Evolutionary conservation across 2,888 invertebrate species (phyloP).

Genomic region (Spialia ferax): DNA sequence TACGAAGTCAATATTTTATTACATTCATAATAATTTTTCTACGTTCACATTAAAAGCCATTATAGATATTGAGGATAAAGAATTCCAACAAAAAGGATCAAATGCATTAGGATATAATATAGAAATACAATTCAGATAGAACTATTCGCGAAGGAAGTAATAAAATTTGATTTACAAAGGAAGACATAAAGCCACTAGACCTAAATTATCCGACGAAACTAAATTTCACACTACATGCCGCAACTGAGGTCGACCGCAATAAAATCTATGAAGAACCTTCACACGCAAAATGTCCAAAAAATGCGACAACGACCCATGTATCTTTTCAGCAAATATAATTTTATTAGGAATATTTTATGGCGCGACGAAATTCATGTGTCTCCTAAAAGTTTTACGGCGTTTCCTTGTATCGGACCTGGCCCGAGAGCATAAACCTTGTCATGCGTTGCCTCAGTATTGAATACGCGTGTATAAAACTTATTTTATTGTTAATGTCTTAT

Average conservation of each 20-base stretch:
- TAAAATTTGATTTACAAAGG: conserved; percentile 25
- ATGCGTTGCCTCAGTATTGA: conserved; percentile 39
- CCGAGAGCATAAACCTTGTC: conserved; percentile 35
- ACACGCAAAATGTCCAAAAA: conserved; percentile 41
- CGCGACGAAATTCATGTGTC: conserved; percentile 57
- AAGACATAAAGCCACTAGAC: conserved; percentile 16
- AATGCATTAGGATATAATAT: neutral
- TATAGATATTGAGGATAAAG: conserved; percentile 16
- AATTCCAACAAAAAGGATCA: conserved; percentile 12
- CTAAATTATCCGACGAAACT: conserved; percentile 27
- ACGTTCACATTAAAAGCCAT: neutral
- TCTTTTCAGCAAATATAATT: conserved; percentile 61
- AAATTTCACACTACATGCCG: conserved; percentile 32
- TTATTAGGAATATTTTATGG: conserved; percentile 71
- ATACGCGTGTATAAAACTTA: conserved; percentile 43
- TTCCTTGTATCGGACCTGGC: conserved; percentile 45
- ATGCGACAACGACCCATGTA: conserved; percentile 30
- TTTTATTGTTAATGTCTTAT: conserved; percentile 49
- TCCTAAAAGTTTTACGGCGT: conserved; percentile 68
- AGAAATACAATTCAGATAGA: neutral
- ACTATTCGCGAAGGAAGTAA: conserved; percentile 9
- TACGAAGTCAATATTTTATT: neutral
- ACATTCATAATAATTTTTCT: neutral
- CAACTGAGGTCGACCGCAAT: conserved; percentile 39
- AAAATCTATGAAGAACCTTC: conserved; percentile 38